Evolutionary conservation across 2,888 invertebrate genomes (phyloP).

Genomic region (Thysanoteuthis rhombus): DNA sequence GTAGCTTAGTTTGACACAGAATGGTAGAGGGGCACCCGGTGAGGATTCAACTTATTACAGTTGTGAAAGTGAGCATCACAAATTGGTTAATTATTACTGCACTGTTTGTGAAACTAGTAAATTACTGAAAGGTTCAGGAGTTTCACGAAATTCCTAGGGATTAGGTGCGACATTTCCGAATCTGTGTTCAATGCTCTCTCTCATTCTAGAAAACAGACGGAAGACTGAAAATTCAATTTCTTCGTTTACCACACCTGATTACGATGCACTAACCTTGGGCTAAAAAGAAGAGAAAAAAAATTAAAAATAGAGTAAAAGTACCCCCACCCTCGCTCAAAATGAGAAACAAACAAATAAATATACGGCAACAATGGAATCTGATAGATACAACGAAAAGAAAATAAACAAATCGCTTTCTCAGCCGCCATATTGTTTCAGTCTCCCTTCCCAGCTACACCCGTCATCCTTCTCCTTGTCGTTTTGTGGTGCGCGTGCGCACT

Average conservation of each 20-base stretch:
- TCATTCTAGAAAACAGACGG: neutral
- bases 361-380: neutral
- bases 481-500: neutral
- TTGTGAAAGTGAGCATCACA: too few species aligned
- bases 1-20: too few species aligned
- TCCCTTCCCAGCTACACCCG: neutral
- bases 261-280: neutral
- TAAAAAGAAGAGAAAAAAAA: too few species aligned
- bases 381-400: neutral
- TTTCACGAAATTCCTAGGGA: too few species aligned
- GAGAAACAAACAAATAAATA: neutral
- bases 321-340: too few species aligned
- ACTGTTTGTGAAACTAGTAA: too few species aligned
- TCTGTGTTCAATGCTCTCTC: neutral
- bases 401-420: neutral
- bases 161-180: too few species aligned
- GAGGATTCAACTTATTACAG: too few species aligned
- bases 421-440: neutral
- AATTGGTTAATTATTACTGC: too few species aligned
- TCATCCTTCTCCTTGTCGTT: neutral
- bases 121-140: too few species aligned
- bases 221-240: neutral
- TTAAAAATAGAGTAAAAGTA: too few species aligned
- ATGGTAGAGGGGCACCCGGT: too few species aligned
- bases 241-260: neutral